A percentile compares a stretch with the other conserved stretches of the same genome.
Conservation (phyloP, 2,113 vertebrate species). For the Butorides virescens region DNA sequence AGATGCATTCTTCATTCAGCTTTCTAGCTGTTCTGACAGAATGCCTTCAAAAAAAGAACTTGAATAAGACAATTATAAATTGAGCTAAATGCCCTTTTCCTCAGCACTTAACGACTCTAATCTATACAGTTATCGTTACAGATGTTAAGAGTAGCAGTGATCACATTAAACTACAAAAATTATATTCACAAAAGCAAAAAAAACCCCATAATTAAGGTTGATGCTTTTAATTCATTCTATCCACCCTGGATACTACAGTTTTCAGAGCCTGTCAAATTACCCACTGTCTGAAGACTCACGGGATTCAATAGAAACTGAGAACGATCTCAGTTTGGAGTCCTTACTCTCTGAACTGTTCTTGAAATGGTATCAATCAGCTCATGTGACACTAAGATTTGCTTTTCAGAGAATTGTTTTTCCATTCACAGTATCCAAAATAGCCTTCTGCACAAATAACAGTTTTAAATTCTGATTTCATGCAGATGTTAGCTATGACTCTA, state of each 20-base stretch:
- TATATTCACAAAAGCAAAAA: neutral
- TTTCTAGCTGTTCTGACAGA: neutral
- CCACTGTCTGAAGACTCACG: neutral
- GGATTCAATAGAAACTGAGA: neutral
- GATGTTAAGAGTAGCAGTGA: neutral
- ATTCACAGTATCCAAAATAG: neutral
- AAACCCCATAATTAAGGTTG: neutral
- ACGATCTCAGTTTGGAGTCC: neutral
- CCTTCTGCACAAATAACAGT: neutral
- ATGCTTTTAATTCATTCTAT: neutral
- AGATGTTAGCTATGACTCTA: neutral
- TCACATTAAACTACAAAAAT: neutral
- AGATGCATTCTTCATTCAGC: neutral
- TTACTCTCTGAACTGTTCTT: neutral
- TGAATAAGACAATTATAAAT: slow-evolving; percentile 18
- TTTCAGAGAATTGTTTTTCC: neutral
- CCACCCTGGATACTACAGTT: neutral
- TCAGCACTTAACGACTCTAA: neutral
- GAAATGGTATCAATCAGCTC: neutral
- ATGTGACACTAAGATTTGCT: neutral
- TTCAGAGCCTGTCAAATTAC: neutral
- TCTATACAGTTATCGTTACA: neutral
- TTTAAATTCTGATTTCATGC: neutral
- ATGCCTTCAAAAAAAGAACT: neutral
- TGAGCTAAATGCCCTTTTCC: neutral